Conservation (phyloP, 2,113 vertebrate species). For the Drymodes brunneopygia region DNA sequence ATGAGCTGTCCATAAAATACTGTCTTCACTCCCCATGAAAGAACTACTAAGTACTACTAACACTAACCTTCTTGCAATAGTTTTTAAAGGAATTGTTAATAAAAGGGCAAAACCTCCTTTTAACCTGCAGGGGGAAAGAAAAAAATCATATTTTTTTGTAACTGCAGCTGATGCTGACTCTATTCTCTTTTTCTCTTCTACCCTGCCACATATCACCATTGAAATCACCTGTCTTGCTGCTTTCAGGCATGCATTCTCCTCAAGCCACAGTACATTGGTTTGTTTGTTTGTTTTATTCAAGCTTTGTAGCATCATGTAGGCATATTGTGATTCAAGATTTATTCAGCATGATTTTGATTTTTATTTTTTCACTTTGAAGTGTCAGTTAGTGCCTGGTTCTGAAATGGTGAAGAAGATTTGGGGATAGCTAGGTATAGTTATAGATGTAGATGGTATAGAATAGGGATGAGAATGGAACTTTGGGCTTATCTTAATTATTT, state of each 20-base stretch:
- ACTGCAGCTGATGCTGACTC: background rate
- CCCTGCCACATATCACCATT: fast-evolving
- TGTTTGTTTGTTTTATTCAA: background rate
- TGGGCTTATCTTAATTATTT: background rate
- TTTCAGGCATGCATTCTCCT: background rate
- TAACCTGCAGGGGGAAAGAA: background rate
- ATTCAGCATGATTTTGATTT: background rate
- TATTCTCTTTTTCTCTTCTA: background rate
- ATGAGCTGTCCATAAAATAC: background rate
- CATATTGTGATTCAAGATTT: background rate
- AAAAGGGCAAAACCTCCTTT: background rate
- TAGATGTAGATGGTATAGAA: background rate
- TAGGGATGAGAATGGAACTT: background rate
- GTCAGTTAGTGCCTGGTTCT: background rate
- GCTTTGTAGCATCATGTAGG: background rate
- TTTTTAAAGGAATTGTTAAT: background rate
- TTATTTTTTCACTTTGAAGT: background rate
- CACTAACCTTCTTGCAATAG: background rate
- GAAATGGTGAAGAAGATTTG: background rate
- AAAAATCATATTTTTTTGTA: background rate
- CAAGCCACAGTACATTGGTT: background rate
- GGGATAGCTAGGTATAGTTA: background rate
- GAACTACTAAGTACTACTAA: background rate
- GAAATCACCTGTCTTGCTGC: background rate
- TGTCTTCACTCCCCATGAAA: background rate